Base-by-base conservation (phyloP, 2,113 vertebrate species). In the Chiloscyllium plagiosum region DNA sequence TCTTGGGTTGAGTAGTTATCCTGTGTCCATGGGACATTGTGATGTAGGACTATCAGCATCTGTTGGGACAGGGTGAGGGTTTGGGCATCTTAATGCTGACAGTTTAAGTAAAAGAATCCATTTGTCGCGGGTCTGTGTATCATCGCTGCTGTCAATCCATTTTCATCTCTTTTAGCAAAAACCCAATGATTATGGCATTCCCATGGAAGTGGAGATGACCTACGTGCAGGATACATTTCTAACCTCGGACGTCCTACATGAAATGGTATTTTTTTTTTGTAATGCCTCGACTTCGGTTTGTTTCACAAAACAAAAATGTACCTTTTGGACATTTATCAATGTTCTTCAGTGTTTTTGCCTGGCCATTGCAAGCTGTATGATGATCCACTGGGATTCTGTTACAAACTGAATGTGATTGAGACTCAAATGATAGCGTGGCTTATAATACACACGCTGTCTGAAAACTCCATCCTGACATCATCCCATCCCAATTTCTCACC, bases 141-240 rank as follows among this genome's bases (percentile, higher is more conserved):
- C 19, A 4, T 66, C 89, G 8, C 89, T n/a, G 33, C n/a, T 93
- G 37, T 93, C 37, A 68, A 66, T 37, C 15, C 17, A 15, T 37
- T 22, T 3, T 4, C 47, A 12, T 15, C 0, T 96, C 52, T 26
- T 47, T 47, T 97, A 99, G 99, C 99, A 99, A 98, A 96, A 99
- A 29, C 98, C 99, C 20, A 99, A 98, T 0, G 99, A 99, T 97
- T 98, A 99, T 0, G 98, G 99, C 2, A 99, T 99, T 96, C 99
- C 99, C 47, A 99, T 99, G 96, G 99, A 99, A 0, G 99, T 99
- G 83, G 99, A 99, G 97, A 98, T 99, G 96, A 98, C 98, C 22
- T 99, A 98, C 1, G 97, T 99, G 65, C 99, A 99, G 97, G 99
- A 99, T 17, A 98, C 98, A 56, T 99, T 99, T 96, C 98, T 99